Conservation (phyloP, 1,140 invertebrate genomes). For the Plectrocnemia conspersa region DNA sequence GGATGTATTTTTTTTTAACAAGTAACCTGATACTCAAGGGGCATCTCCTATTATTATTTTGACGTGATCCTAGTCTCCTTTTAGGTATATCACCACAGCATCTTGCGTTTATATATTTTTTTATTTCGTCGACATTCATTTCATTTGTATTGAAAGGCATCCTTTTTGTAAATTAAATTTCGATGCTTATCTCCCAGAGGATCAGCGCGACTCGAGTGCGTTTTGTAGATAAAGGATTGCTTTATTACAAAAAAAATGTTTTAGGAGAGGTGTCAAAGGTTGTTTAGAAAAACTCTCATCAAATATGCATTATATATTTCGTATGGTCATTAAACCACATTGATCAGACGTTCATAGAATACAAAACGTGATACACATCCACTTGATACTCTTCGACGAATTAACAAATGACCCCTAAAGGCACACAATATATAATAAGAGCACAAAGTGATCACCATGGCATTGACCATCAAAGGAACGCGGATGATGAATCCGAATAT, state of each 20-base stretch:
- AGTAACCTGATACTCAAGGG: slow-evolving; percentile 26
- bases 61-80: slow-evolving; percentile 25
- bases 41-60: slow-evolving; percentile 25
- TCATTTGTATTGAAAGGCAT: slow-evolving; percentile 24
- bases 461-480: slow-evolving; percentile 7
- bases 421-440: neutral
- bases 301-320: too few relatives aligned
- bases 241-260: too few relatives aligned
- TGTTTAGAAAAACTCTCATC: too few relatives aligned
- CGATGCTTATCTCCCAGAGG: slow-evolving; percentile 9
- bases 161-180: slow-evolving; percentile 27
- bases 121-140: slow-evolving; percentile 19
- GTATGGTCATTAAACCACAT: too few relatives aligned
- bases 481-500: slow-evolving; percentile 4
- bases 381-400: neutral
- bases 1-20: slow-evolving; percentile 28
- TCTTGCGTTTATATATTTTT: slow-evolving; percentile 16
- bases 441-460: slow-evolving; percentile 7
- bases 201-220: too few relatives aligned
- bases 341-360: too few relatives aligned
- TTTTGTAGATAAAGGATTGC: too few relatives aligned
- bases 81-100: slow-evolving; percentile 20
- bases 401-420: slow-evolving; percentile 5
- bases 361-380: too few relatives aligned
- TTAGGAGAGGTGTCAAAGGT: too few relatives aligned